Base-by-base conservation (phyloP, 2,797 vertebrate genomes). In the Periophthalmus magnuspinnatus region DNA sequence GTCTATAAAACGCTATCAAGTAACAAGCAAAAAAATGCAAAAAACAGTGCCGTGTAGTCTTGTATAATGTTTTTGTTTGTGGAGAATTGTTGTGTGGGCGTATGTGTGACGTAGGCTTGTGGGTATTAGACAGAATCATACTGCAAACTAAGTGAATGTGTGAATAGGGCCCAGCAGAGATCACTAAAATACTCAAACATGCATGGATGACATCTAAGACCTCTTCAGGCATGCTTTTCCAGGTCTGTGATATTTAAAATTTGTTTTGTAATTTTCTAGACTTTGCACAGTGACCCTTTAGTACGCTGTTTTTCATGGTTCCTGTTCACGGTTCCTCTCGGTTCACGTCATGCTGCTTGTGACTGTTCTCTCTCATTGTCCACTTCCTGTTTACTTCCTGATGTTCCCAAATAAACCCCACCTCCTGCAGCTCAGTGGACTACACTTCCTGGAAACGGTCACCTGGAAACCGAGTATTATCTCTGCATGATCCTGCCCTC, bases 371-470 rank as follows among this genome's bases (percentile, higher is more conserved):
- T 11, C 10, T n/a, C 9, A 10, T n/a, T 2, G 32, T 33, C 33
- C 5, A 36, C 33, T 60, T 60, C 58, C 58, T 60, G 58, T 60
- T 60, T 60, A 60, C 58, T 60, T 60, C 58, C 58, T 36, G 17
- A n/a, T 11, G 58, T 60, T 60, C 58, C 32, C 32, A 16, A 11
- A 60, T 10, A 60, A 60, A 36, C 33, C 33, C 58, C 32, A 32
- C 32, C 58, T 5, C 58, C 58, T 10, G 58, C 33, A 60, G 58
- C 58, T 11, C 58, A n/a, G 24, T 13, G 56, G 56, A 17, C 56
- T 32, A 2, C 6, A 60, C 33, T 60, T 60, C 58, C 58, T 60
- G 58, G 16, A 60, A 10, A 60, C 33, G 9, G 58, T 60, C 19
- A 32, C 16, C 58, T 34, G 58, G 58, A 60, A 36, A 60, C 58